Base-by-base conservation (phyloP, 2,888 invertebrate species). In the Deilephila porcellus region DNA sequence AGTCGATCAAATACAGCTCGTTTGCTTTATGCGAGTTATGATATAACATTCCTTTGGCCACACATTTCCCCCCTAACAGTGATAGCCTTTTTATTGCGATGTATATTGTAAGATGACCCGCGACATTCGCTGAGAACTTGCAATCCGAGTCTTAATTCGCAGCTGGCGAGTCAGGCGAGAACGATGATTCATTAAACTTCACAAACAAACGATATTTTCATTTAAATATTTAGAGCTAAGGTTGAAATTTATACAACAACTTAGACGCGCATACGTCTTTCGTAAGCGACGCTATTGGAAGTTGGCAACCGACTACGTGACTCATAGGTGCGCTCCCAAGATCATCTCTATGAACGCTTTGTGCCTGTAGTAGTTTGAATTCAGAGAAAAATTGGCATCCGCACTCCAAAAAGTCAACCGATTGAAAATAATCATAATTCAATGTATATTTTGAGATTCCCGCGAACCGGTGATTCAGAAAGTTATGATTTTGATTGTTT, bases 261-360 rank as follows among this genome's bases (percentile, higher is more conserved):
- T 71, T 75, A 78, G 74, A 74, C 75, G 80, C 79, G 83, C 82
- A 85, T 89, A 88, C 83, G 86, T 80, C 86, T 80, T 86, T 89
- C 77, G 83, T 81, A 83, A 74, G 82, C 80, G 77, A 80, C 78
- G 80, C 77, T 82, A 83, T 80, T 82, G 77, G 77, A 82, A 87
- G 86, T 93, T 93, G 92, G 93, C 93, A 93, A 83, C 83, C 77
- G 84, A 82, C 82, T 85, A 82, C 80, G 85, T 94, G 93, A 93
- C 83, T 93, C 92, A 93, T 85, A 85, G 85, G 88, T 88, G 86
- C 83, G 86, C 87, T 90, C 88, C 86, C 86, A 85, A 88, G 85
- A 91, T 89, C 86, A 88, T 90, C 85, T 85, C 83, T 80, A 81
- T 81, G 80, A 82, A 82, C 79, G 82, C 75, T 60, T 62, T 52